Percentiles rank a stretch among this genome's conserved stretches.
phyloP scores from a whole-genome alignment of 2,888 invertebrate genomes.

The Drosophila kambysellisi region DNA sequence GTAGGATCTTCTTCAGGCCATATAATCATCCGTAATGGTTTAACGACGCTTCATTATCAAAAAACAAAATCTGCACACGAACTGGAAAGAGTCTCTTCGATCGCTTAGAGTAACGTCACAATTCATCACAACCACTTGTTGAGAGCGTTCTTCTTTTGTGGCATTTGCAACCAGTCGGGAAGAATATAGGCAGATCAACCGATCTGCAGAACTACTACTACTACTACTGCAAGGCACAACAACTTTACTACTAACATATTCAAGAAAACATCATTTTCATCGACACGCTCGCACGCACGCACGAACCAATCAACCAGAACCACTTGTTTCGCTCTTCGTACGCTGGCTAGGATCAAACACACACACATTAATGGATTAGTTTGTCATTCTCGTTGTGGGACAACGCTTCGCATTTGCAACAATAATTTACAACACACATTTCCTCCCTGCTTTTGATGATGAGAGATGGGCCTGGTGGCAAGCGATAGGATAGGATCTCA shows the following conservation, averaged over 20 bases:
- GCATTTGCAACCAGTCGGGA: conserved; percentile 21
- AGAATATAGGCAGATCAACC: conserved; percentile 26
- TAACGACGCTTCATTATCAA: conserved; percentile 32
- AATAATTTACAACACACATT: conserved; percentile 33
- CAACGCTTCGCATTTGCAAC: conserved; percentile 33
- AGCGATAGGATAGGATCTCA: conserved; percentile 43
- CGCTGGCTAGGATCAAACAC: conserved; percentile 36
- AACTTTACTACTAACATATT: conserved; percentile 39
- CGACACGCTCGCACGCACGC: conserved; percentile 54
- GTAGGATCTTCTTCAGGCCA: conserved; percentile 17
- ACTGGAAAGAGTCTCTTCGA: conserved; percentile 32
- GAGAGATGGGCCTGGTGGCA: conserved; percentile 35
- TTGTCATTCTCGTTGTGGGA: conserved; percentile 33
- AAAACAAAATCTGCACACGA: conserved; percentile 23
- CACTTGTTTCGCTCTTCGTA: conserved; percentile 46
- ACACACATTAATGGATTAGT: conserved; percentile 32
- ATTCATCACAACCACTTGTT: conserved; percentile 32
- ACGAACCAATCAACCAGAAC: conserved; percentile 21
- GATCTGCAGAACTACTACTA: conserved; percentile 24
- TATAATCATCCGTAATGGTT: conserved; percentile 20
- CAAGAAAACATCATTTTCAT: conserved; percentile 52
- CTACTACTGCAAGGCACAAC: conserved; percentile 18
- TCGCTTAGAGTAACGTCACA: conserved; percentile 32
- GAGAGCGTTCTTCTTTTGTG: conserved; percentile 27
- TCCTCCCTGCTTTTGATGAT: conserved; percentile 40